Evolutionary conservation across 2,113 vertebrate genomes (phyloP).

Genomic region (Vulpes ferrilata): DNA sequence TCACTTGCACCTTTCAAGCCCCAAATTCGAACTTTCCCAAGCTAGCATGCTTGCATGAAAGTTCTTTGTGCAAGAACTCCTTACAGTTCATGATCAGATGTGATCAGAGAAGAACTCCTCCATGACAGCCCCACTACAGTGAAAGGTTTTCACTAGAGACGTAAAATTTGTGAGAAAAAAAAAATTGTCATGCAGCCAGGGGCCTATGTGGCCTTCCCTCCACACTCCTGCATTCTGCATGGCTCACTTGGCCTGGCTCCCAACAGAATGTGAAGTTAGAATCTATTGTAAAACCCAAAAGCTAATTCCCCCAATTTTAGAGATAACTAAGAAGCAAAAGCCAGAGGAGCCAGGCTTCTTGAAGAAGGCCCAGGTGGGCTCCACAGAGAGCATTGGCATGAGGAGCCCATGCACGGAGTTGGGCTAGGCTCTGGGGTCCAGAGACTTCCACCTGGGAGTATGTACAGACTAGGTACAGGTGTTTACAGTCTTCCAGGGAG

Average conservation of each 20-base stretch:
- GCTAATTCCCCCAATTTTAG: neutral
- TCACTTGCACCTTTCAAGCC: neutral
- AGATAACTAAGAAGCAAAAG: neutral
- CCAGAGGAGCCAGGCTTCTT: rapidly evolving
- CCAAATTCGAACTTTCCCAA: neutral
- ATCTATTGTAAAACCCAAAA: neutral
- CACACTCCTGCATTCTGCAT: rapidly evolving
- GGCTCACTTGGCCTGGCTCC: neutral
- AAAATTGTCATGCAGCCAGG: rapidly evolving
- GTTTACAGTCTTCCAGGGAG: rapidly evolving
- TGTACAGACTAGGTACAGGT: rapidly evolving
- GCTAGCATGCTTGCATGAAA: neutral
- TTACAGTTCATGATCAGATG: rapidly evolving
- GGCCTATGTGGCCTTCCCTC: rapidly evolving
- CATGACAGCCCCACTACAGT: rapidly evolving
- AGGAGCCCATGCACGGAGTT: rapidly evolving
- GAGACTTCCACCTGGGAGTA: neutral
- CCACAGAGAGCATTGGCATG: rapidly evolving
- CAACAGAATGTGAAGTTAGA: neutral
- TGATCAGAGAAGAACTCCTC: neutral
- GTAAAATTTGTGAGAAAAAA: too few species aligned
- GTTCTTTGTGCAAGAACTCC: neutral
- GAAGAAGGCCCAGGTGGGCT: rapidly evolving
- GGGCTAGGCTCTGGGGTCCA: neutral
- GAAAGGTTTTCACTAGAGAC: neutral